Conservation (phyloP, 2,888 invertebrate genomes). For the Subacronicta megacephala region DNA sequence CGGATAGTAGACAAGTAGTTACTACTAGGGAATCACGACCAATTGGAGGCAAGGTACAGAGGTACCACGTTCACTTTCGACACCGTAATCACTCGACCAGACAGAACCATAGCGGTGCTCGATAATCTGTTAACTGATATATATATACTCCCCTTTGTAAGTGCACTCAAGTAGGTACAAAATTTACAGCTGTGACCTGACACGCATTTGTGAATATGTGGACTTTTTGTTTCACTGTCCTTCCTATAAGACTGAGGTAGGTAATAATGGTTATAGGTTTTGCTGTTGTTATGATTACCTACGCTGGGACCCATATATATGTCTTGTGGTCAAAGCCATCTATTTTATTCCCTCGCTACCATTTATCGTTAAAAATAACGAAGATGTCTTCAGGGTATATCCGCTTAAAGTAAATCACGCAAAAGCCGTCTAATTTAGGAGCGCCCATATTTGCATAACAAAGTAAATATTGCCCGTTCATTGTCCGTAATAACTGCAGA, state of each 20-base stretch:
- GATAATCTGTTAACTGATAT: slow-evolving; percentile 29
- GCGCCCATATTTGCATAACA: slow-evolving; percentile 34
- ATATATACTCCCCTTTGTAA: slow-evolving; percentile 21
- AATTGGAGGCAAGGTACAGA: no score
- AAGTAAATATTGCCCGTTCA: slow-evolving; percentile 25
- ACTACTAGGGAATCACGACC: slow-evolving; percentile 30
- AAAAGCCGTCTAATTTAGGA: slow-evolving; percentile 5
- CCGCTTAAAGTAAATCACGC: neutral
- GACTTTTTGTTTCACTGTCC: no score
- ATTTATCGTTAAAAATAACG: no score
- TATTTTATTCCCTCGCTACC: no score
- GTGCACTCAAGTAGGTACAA: slow-evolving; percentile 21
- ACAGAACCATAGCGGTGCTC: slow-evolving; percentile 23
- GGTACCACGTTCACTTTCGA: slow-evolving; percentile 54
- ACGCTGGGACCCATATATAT: no score
- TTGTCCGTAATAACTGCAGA: slow-evolving; percentile 27
- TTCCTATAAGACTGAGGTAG: no score
- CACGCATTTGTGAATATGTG: neutral
- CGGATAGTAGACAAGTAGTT: neutral
- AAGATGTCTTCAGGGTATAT: no score
- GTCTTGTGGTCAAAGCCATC: no score
- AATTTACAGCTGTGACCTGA: slow-evolving; percentile 5
- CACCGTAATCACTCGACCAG: slow-evolving; percentile 55
- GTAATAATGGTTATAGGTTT: no score
- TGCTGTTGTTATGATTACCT: no score